Evolutionary conservation across 2,888 invertebrate species (phyloP).

Genomic region (Macaria notata): DNA sequence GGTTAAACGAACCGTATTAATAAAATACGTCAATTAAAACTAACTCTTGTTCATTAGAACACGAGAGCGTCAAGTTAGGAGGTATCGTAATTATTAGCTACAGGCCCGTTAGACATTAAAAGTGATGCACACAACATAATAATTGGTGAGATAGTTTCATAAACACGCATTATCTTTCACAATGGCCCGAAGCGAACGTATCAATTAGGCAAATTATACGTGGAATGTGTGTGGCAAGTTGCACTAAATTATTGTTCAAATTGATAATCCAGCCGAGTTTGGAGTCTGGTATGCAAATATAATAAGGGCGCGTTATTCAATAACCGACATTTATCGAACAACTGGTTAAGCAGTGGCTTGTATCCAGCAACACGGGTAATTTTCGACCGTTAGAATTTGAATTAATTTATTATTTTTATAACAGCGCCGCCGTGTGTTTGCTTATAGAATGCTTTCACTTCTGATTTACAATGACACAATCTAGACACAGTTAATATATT

Average conservation of each 20-base stretch:
- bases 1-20: constrained; percentile 10
- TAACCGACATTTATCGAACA: constrained; percentile 40
- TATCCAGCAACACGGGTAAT: constrained; percentile 15
- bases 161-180: constrained; percentile 47
- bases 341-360: constrained; percentile 37
- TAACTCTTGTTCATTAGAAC: no score
- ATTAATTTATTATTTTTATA: not conserved
- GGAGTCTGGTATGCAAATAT: constrained; percentile 51
- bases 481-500: not conserved
- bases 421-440: not conserved
- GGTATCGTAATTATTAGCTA: constrained; percentile 38
- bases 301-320: constrained; percentile 49
- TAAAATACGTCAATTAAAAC: constrained; percentile 11
- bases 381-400: constrained; percentile 10
- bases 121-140: constrained; percentile 32
- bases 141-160: constrained; percentile 41
- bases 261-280: constrained; percentile 41
- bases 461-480: constrained; percentile 1
- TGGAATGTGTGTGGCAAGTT: constrained; percentile 36
- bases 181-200: constrained; percentile 49
- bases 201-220: constrained; percentile 49
- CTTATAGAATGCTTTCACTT: constrained; percentile 3
- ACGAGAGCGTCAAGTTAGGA: constrained; percentile 24
- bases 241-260: constrained; percentile 43
- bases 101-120: constrained; percentile 33